Conservation (phyloP, 64 coral and sea anemone species). For the Orbicella faveolata region DNA sequence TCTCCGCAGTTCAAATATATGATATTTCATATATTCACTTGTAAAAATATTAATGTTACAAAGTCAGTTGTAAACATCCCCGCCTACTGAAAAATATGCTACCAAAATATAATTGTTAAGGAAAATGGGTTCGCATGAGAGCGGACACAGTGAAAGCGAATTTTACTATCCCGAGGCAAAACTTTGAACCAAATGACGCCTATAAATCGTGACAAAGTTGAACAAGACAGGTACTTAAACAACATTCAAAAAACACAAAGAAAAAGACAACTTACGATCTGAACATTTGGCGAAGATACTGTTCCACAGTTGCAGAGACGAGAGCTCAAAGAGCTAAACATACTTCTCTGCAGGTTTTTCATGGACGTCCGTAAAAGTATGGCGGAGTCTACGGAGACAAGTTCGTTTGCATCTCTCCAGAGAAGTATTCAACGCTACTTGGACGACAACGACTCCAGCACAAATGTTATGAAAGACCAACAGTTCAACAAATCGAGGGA, state of each 20-base stretch:
- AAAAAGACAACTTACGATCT: slow-evolving; percentile 43
- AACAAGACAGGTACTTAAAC: neutral
- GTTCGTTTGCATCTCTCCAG: neutral
- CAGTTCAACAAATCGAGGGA: slow-evolving; percentile 15
- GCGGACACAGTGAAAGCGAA: too few relatives aligned
- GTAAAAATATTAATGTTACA: too few relatives aligned
- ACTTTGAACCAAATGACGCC: too few relatives aligned
- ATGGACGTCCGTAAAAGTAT: slow-evolving; percentile 19
- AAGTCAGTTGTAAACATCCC: too few relatives aligned
- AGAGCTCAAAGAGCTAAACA: slow-evolving; percentile 22
- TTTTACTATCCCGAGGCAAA: too few relatives aligned
- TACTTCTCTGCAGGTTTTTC: slow-evolving; percentile 23
- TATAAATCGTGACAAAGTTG: too few relatives aligned
- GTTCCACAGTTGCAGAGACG: neutral
- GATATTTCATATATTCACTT: too few relatives aligned
- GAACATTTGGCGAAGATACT: slow-evolving; percentile 36
- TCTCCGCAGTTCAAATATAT: too few relatives aligned
- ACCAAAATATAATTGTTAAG: too few relatives aligned
- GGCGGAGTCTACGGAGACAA: slow-evolving; percentile 39
- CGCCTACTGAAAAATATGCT: too few relatives aligned
- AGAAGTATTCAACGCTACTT: slow-evolving; percentile 55
- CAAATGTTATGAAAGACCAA: slow-evolving; percentile 46
- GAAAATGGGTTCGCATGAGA: too few relatives aligned
- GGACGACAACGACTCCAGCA: slow-evolving; percentile 8
- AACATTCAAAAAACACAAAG: slow-evolving; percentile 33